Conservation (phyloP, 1,140 invertebrate genomes). For the Heliothis virescens region DNA sequence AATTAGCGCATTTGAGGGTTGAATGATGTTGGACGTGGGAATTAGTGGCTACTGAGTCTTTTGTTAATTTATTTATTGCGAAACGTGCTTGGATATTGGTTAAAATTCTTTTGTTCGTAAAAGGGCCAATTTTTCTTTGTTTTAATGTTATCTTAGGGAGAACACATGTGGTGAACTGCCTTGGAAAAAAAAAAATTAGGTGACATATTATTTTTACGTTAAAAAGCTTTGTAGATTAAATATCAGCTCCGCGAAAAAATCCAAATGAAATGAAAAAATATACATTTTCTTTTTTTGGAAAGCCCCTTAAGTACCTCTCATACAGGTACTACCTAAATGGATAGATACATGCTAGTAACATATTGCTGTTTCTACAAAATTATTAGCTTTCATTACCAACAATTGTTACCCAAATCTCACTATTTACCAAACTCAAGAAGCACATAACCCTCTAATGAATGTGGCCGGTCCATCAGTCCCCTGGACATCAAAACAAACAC, state of each 20-base stretch:
- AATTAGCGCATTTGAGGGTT: conserved; percentile 72
- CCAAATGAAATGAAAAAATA: too few relatives aligned
- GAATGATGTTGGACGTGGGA: conserved; percentile 63
- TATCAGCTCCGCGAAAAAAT: too few relatives aligned
- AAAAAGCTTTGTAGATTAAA: too few relatives aligned
- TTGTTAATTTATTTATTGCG: conserved; percentile 38
- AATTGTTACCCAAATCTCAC: conserved; percentile 13
- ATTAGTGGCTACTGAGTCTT: conserved; percentile 52
- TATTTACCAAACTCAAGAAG: conserved; percentile 42
- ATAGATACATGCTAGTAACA: not conserved
- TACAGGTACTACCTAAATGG: too few relatives aligned
- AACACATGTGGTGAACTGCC: too few relatives aligned
- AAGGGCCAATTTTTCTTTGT: too few relatives aligned
- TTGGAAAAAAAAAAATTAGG: too few relatives aligned
- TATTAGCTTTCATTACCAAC: not conserved
- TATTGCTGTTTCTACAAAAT: not conserved
- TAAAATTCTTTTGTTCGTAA: not conserved
- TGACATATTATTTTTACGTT: too few relatives aligned
- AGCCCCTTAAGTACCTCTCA: too few relatives aligned
- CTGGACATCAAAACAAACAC: conserved; percentile 83
- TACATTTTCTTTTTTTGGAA: too few relatives aligned
- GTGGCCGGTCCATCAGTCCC: conserved; percentile 65
- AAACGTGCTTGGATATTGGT: not conserved
- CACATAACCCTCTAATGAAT: conserved; percentile 70
- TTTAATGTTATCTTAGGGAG: too few relatives aligned